Evolutionary conservation across 1,140 invertebrate genomes (phyloP).

Genomic region (Calephelis nemesis): DNA sequence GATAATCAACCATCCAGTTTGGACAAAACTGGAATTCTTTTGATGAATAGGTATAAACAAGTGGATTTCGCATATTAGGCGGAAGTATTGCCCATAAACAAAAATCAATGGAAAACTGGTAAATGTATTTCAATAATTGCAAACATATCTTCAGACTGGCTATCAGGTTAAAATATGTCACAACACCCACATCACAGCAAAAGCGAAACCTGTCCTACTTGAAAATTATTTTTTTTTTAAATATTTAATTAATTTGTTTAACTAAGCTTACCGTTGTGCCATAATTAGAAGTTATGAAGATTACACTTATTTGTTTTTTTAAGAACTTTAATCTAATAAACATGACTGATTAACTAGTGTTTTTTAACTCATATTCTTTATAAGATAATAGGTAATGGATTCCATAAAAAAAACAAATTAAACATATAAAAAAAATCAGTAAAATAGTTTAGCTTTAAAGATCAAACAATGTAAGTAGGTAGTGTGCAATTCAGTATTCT

Average conservation of each 20-base stretch:
- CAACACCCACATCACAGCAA: conserved; percentile 19
- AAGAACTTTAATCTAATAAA: too few species aligned
- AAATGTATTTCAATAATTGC: conserved; percentile 24
- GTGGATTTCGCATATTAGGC: conserved; percentile 28
- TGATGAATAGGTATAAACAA: conserved; percentile 14
- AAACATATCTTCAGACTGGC: conserved; percentile 25
- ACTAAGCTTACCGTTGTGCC: too few species aligned
- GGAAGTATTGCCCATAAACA: conserved; percentile 21
- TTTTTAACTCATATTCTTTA: too few species aligned
- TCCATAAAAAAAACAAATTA: too few species aligned
- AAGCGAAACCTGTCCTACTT: conserved; percentile 27
- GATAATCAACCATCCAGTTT: conserved; percentile 21
- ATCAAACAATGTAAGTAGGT: too few species aligned
- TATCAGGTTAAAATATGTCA: conserved; percentile 24
- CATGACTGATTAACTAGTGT: too few species aligned
- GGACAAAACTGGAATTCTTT: conserved; percentile 1
- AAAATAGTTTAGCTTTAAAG: too few species aligned
- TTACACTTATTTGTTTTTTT: too few species aligned
- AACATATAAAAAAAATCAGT: too few species aligned
- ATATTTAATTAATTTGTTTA: too few species aligned
- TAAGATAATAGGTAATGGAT: too few species aligned
- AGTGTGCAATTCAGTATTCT: accelerated
- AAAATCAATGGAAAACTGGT: conserved; percentile 25
- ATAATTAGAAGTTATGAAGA: too few species aligned
- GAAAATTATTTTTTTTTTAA: conserved; percentile 22